phyloP scores from a whole-genome alignment of 1,140 invertebrate genomes.

The Bombus cullumanus region DNA sequence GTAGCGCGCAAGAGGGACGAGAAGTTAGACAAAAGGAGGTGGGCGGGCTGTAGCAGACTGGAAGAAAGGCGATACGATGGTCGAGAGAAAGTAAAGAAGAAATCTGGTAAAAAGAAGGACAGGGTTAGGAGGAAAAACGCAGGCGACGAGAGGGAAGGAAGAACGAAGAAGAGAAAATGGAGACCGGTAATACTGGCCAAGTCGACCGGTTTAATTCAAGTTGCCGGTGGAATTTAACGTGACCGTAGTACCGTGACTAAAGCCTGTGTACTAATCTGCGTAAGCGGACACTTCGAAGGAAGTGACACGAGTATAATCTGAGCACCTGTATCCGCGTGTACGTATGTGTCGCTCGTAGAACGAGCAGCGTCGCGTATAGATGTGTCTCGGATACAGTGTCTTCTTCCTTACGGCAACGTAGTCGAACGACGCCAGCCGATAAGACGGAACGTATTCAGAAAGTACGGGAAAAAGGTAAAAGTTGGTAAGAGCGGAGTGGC shows the following conservation, averaged over 20 bases:
- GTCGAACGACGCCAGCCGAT: not conserved
- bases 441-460: not conserved
- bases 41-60: not conserved
- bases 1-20: not conserved
- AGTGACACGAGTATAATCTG: conserved; percentile 24
- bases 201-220: conserved; percentile 34
- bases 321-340: not conserved
- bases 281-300: not conserved
- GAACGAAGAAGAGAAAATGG: not conserved
- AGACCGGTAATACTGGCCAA: conserved; percentile 11
- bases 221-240: conserved; percentile 8
- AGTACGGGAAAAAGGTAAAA: not conserved
- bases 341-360: not conserved
- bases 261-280: conserved; percentile 17
- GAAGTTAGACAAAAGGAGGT: conserved; percentile 22
- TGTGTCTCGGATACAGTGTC: not conserved
- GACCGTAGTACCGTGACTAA: not conserved
- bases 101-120: conserved; percentile 6
- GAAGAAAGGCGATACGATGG: not conserved
- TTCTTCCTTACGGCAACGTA: not conserved
- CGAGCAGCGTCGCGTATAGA: not conserved
- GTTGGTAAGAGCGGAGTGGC: too few relatives aligned
- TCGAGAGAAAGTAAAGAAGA: conserved; percentile 2
- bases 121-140: not conserved
- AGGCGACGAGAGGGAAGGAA: too few relatives aligned